Percentiles rank a stretch among this genome's conserved stretches.
Conservation (phyloP, 2,113 vertebrate genomes). For the Poeciliopsis retropinna region DNA sequence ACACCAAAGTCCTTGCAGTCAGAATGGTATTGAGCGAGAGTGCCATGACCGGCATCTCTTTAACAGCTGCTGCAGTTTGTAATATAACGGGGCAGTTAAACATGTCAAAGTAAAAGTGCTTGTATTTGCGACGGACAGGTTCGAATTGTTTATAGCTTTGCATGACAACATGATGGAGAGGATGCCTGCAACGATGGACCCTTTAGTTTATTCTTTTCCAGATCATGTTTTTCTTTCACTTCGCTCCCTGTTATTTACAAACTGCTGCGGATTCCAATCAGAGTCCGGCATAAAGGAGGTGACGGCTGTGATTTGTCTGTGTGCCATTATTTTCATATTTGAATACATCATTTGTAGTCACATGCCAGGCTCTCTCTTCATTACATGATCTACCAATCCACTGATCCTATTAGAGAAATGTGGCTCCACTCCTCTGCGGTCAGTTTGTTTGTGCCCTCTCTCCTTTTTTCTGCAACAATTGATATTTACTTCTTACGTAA, state of each 20-base stretch:
- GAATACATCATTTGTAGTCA: too few relatives aligned
- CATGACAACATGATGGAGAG: slow-evolving; percentile 1
- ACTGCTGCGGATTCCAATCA: background rate
- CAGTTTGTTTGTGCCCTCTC: too few relatives aligned
- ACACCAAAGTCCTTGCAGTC: background rate
- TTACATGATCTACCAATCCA: too few relatives aligned
- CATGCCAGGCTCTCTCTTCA: too few relatives aligned
- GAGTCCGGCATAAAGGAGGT: background rate
- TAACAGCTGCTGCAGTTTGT: background rate
- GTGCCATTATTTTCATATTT: background rate
- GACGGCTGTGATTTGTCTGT: background rate
- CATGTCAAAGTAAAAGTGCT: slow-evolving; percentile 12
- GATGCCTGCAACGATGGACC: background rate
- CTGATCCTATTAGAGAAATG: too few relatives aligned
- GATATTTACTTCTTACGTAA: too few relatives aligned
- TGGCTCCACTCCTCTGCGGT: too few relatives aligned
- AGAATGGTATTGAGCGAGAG: background rate
- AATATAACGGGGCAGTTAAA: background rate
- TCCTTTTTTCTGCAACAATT: too few relatives aligned
- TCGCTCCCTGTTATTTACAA: background rate
- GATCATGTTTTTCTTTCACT: background rate
- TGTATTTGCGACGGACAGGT: background rate
- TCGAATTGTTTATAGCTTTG: background rate
- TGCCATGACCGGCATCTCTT: background rate
- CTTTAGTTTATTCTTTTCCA: background rate